Conservation (phyloP, 2,888 invertebrate genomes). For the Harpalus rubripes region DNA sequence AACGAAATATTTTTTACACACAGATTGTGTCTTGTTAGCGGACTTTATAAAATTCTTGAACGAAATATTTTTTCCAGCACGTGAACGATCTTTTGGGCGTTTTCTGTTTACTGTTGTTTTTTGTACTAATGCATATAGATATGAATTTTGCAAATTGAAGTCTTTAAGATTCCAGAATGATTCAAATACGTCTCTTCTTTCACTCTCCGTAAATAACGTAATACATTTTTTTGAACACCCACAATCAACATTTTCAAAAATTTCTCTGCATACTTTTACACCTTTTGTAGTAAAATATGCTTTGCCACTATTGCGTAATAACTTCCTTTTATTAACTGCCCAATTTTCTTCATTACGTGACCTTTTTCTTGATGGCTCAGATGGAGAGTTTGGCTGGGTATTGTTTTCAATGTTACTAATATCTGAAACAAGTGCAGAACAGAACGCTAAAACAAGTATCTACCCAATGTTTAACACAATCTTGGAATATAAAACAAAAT, state of each 20-base stretch:
- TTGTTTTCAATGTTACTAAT: slow-evolving; percentile 67
- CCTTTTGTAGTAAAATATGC: slow-evolving; percentile 68
- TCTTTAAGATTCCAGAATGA: slow-evolving; percentile 68
- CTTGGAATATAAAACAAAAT: slow-evolving; percentile 7
- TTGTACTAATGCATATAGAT: slow-evolving; percentile 69
- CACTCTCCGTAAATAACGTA: no score
- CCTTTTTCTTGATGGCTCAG: slow-evolving; percentile 62
- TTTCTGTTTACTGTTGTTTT: slow-evolving; percentile 68
- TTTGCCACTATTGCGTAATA: slow-evolving; percentile 69
- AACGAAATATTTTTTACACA: slow-evolving; percentile 68
- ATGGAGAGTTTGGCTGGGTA: slow-evolving; percentile 54
- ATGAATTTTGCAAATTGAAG: slow-evolving; percentile 69
- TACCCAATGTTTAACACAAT: not conserved
- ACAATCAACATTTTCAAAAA: slow-evolving; percentile 11
- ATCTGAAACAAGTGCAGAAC: slow-evolving; percentile 67
- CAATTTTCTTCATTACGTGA: slow-evolving; percentile 61
- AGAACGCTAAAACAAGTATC: not conserved
- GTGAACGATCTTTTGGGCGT: slow-evolving; percentile 69
- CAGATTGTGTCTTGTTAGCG: slow-evolving; percentile 64
- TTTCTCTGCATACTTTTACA: not conserved
- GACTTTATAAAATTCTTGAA: slow-evolving; percentile 63
- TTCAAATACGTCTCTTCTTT: slow-evolving; percentile 54
- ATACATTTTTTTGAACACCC: not conserved
- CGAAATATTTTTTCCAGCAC: slow-evolving; percentile 66
- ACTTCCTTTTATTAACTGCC: slow-evolving; percentile 68